These are phyloP conservation scores for Elymnias hypermnestra DNA, from an alignment of 1,140 invertebrate genomes.

Conservation along the genomic window DNA sequence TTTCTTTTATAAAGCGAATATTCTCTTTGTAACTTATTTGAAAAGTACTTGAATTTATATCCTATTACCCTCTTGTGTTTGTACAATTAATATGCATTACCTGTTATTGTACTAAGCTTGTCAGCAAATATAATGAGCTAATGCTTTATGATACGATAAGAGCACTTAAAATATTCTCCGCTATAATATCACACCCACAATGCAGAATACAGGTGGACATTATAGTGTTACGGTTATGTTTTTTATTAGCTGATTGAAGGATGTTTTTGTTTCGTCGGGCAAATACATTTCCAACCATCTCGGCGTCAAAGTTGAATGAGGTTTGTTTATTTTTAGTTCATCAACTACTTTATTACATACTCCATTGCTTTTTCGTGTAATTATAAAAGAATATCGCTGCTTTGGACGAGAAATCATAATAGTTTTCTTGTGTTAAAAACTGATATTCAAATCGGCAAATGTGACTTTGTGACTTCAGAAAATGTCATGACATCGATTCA, in stretches of 20 bases:
- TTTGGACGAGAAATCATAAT: too few relatives aligned
- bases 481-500: too few relatives aligned
- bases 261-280: constrained; percentile 51
- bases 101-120: constrained; percentile 8
- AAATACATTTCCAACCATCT: constrained; percentile 32
- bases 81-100: not conserved
- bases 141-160: constrained; percentile 32
- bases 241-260: constrained; percentile 12
- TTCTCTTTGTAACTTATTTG: too few relatives aligned
- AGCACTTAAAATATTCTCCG: constrained; percentile 17
- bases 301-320: constrained; percentile 20
- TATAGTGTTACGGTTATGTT: constrained; percentile 5
- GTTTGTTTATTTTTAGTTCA: constrained; percentile 1
- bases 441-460: too few relatives aligned
- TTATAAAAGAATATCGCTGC: too few relatives aligned
- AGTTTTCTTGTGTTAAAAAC: too few relatives aligned
- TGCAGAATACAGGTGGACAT: constrained; percentile 4
- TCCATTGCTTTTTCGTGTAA: not conserved
- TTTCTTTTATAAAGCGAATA: too few relatives aligned
- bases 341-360: too few relatives aligned
- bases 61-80: not conserved
- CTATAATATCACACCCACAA: constrained; percentile 8
- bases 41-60: not conserved
- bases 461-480: too few relatives aligned
- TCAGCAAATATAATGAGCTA: constrained; percentile 33